phyloP scores from a whole-genome alignment of 2,888 invertebrate genomes.

The Cyrtodaria siliqua region DNA sequence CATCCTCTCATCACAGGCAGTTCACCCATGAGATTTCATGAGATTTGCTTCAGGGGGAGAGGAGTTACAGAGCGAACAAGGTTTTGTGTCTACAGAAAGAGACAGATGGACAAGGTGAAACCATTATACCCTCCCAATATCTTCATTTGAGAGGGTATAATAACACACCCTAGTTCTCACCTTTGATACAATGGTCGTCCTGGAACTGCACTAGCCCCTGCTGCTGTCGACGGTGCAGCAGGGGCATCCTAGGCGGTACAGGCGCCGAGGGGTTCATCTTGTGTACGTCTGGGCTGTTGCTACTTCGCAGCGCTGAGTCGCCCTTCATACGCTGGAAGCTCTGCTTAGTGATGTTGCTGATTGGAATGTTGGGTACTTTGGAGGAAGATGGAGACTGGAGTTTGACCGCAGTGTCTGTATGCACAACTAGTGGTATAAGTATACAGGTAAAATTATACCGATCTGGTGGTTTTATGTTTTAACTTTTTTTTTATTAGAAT shows the following conservation, averaged over 20 bases:
- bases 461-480: no score
- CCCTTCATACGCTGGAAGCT: slow-evolving; percentile 78
- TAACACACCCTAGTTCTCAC: slow-evolving; percentile 18
- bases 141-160: not conserved
- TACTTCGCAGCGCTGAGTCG: slow-evolving; percentile 56
- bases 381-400: slow-evolving; percentile 18
- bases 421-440: not conserved
- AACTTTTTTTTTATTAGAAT: no score
- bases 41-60: no score
- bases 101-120: no score
- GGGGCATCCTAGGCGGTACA: slow-evolving; percentile 61
- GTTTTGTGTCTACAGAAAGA: no score
- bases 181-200: slow-evolving; percentile 25
- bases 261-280: slow-evolving; percentile 48
- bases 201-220: slow-evolving; percentile 27
- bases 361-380: slow-evolving; percentile 61
- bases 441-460: no score
- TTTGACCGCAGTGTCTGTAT: slow-evolving; percentile 25
- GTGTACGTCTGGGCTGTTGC: slow-evolving; percentile 53
- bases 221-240: slow-evolving; percentile 69
- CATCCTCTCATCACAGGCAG: no score
- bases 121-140: no score
- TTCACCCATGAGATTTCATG: not conserved
- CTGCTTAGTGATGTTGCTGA: slow-evolving; percentile 82
- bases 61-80: no score